These are phyloP conservation scores for Cephalotes varians DNA, from an alignment of 2,888 invertebrate genomes.

Conservation along the genomic window DNA sequence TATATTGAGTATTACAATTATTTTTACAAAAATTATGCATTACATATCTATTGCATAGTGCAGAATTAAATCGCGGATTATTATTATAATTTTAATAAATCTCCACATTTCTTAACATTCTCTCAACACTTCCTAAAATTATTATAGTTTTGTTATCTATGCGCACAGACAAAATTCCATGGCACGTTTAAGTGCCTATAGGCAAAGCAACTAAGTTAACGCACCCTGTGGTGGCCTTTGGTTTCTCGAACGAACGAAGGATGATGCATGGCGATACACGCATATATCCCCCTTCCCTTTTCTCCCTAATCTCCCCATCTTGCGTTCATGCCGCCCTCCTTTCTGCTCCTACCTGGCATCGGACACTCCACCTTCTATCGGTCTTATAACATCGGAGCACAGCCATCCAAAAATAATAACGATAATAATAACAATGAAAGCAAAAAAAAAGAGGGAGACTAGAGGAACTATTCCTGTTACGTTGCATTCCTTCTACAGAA, in stretches of 20 bases:
- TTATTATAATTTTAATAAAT: not conserved
- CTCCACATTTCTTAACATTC: not conserved
- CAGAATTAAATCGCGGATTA: not conserved
- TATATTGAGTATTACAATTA: no score
- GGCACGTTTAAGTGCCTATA: constrained; percentile 72
- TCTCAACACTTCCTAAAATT: constrained; percentile 31
- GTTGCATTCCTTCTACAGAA: constrained; percentile 84
- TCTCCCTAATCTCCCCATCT: constrained; percentile 46
- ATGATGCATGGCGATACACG: constrained; percentile 86
- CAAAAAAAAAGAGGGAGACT: constrained; percentile 76
- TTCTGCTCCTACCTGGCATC: constrained; percentile 72
- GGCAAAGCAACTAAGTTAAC: constrained; percentile 83
- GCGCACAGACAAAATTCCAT: constrained; percentile 44
- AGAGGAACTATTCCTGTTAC: constrained; percentile 84
- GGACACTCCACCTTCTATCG: constrained; percentile 77
- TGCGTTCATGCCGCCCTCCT: constrained; percentile 61
- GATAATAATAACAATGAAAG: constrained; percentile 78
- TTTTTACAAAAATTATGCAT: not conserved
- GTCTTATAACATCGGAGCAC: constrained; percentile 73
- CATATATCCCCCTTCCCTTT: constrained; percentile 78
- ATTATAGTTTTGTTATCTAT: constrained; percentile 47
- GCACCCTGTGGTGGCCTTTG: constrained; percentile 85
- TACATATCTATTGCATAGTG: not conserved
- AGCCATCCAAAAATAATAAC: constrained; percentile 80
- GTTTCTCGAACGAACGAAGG: constrained; percentile 82